A percentile compares a stretch with the other conserved stretches of the same genome.
These are phyloP conservation scores for Scaptomyza cyrtandrae DNA, from an alignment of 2,888 invertebrate species.

Conservation along the genomic window DNA sequence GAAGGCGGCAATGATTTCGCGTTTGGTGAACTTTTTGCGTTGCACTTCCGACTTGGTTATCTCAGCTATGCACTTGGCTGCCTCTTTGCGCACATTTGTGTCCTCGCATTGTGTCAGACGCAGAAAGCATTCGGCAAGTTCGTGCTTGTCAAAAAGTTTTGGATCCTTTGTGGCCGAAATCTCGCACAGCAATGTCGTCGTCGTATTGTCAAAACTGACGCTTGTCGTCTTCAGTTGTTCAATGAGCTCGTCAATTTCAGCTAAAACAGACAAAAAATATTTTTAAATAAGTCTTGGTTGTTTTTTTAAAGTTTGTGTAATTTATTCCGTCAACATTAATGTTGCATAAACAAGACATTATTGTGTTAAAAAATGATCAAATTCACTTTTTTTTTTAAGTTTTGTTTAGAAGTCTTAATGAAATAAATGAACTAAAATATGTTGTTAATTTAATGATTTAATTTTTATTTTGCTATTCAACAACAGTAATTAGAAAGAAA, in stretches of 20 bases:
- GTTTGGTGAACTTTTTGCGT: slow-evolving; percentile 89
- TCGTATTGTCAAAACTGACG: slow-evolving; percentile 70
- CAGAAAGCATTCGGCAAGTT: slow-evolving; percentile 82
- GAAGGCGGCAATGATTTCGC: slow-evolving; percentile 87
- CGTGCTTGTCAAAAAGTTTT: slow-evolving; percentile 83
- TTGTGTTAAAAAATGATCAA: too few relatives aligned
- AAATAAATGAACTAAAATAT: too few relatives aligned
- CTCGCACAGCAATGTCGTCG: slow-evolving; percentile 78
- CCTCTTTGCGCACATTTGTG: slow-evolving; percentile 86
- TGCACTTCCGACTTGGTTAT: slow-evolving; percentile 91
- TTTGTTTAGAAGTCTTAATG: too few relatives aligned
- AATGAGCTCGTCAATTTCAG: slow-evolving; percentile 84
- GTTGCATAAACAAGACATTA: too few relatives aligned
- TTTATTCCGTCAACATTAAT: too few relatives aligned
- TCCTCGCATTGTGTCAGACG: slow-evolving; percentile 82
- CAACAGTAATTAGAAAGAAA: too few relatives aligned
- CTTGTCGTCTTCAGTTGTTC: slow-evolving; percentile 82
- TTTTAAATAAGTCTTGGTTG: background rate
- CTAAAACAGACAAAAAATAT: slow-evolving; percentile 49
- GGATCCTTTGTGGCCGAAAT: slow-evolving; percentile 83
- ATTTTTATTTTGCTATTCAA: too few relatives aligned
- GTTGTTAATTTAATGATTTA: too few relatives aligned
- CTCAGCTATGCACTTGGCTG: slow-evolving; percentile 91
- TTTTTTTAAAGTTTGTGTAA: background rate
- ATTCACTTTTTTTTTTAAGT: too few relatives aligned